phyloP scores from a whole-genome alignment of 2,888 invertebrate species.

The Oligia fasciuncula region DNA sequence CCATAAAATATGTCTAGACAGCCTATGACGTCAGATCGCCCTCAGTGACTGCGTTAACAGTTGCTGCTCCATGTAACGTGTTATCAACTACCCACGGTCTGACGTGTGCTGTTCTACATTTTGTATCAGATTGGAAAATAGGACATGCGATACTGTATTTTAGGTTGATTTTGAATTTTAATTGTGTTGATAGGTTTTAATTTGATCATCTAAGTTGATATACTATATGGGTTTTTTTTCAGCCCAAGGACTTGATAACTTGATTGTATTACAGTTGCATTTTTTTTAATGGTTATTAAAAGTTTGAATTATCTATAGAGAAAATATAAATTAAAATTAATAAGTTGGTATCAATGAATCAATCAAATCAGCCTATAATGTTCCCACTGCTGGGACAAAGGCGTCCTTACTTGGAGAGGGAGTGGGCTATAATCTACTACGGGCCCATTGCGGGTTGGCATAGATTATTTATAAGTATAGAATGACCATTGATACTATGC shows the following conservation, averaged over 20 bases:
- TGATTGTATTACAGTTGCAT: slow-evolving; percentile 5
- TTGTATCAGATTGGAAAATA: slow-evolving; percentile 34
- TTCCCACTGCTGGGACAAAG: no score
- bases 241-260: neutral
- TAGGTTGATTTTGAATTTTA: slow-evolving; percentile 21
- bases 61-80: slow-evolving; percentile 51
- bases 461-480: neutral
- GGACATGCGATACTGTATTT: slow-evolving; percentile 28
- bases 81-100: slow-evolving; percentile 49
- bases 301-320: neutral
- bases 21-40: slow-evolving; percentile 67
- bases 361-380: no score
- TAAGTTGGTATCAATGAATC: no score
- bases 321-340: no score
- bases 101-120: slow-evolving; percentile 35
- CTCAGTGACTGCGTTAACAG: slow-evolving; percentile 52
- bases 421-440: no score
- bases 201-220: slow-evolving; percentile 26
- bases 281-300: neutral
- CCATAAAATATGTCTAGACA: slow-evolving; percentile 82
- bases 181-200: slow-evolving; percentile 17
- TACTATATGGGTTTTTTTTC: slow-evolving; percentile 10
- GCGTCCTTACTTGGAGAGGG: no score
- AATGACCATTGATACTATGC: neutral
- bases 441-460: no score